These are phyloP conservation scores for Varanus komodoensis DNA, from an alignment of 2,113 vertebrate species.

Conservation along the genomic window DNA sequence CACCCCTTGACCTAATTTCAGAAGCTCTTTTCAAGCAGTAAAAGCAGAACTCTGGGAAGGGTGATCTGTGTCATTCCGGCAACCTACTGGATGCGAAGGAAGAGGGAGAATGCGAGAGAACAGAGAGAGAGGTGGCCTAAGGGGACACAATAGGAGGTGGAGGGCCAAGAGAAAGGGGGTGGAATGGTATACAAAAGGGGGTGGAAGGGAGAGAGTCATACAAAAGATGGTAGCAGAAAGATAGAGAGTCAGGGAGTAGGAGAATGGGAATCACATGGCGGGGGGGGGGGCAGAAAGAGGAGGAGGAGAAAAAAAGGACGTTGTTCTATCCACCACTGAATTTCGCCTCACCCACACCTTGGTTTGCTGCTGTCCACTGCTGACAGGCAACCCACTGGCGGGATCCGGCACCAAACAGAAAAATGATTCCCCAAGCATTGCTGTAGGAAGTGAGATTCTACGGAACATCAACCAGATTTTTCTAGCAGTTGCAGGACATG, in stretches of 20 bases:
- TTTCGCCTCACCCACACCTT: background rate
- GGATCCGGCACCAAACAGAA: background rate
- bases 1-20: background rate
- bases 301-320: no score
- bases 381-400: background rate
- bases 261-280: no score
- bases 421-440: background rate
- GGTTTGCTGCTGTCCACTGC: background rate
- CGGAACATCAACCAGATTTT: background rate
- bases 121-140: no score
- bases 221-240: no score
- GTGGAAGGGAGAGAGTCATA: no score
- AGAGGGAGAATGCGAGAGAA: background rate
- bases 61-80: background rate
- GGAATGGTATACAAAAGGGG: no score
- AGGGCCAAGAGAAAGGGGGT: background rate
- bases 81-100: background rate
- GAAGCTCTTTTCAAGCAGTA: background rate
- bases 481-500: background rate
- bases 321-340: background rate
- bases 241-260: background rate
- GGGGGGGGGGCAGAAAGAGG: background rate
- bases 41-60: background rate
- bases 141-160: no score
- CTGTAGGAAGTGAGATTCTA: background rate